Conservation (phyloP, 1,140 invertebrate species). For the Pectinophora gossypiella region DNA sequence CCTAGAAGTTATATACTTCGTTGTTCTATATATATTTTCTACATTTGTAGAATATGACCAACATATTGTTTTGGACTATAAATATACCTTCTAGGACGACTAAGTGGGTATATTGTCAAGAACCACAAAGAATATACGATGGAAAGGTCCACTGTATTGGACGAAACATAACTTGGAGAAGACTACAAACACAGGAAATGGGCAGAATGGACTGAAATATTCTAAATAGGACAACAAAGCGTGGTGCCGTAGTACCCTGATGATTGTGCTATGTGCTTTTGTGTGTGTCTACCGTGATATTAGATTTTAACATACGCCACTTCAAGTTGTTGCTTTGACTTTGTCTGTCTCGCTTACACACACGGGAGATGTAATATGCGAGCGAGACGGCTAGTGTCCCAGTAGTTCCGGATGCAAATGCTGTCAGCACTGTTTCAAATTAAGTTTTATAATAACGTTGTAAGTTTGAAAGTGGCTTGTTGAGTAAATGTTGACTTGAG, state of each 20-base stretch:
- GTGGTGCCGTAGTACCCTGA: constrained; percentile 14
- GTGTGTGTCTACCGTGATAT: constrained; percentile 45
- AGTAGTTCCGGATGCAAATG: not conserved
- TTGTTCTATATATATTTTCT: too few species aligned
- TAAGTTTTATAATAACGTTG: not conserved
- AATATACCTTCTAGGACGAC: too few species aligned
- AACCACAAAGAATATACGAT: too few species aligned
- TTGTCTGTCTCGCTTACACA: not conserved
- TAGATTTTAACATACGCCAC: constrained; percentile 29
- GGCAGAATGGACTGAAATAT: too few species aligned
- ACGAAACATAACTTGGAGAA: too few species aligned
- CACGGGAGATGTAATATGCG: too few species aligned
- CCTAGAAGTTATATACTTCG: too few species aligned
- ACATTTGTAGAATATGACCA: too few species aligned
- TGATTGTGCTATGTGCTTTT: constrained; percentile 36
- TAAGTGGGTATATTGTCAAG: too few species aligned
- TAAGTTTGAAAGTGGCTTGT: not conserved
- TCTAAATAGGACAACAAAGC: not conserved
- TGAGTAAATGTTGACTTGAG: not conserved
- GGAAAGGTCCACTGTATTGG: too few species aligned
- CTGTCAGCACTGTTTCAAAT: not conserved
- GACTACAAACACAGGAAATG: too few species aligned
- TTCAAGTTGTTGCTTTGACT: not conserved
- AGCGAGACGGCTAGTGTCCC: not conserved
- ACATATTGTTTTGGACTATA: too few species aligned